phyloP scores from a whole-genome alignment of 2,113 vertebrate species.

The Maccullochella peelii region DNA sequence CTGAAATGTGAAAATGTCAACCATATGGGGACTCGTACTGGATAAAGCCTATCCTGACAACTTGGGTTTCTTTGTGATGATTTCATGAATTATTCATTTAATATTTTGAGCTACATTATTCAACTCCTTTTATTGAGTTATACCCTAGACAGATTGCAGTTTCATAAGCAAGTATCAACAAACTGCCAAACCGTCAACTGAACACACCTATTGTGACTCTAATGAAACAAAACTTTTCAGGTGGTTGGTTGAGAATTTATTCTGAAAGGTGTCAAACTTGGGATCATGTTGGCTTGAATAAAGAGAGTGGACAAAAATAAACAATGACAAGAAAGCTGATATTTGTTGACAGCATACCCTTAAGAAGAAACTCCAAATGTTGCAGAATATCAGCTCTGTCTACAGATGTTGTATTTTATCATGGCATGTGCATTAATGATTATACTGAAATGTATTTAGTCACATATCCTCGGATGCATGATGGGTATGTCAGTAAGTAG shows the following conservation, averaged over 20 bases:
- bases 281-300: neutral
- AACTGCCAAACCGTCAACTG: constrained; percentile 9
- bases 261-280: constrained; percentile 27
- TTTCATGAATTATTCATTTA: constrained; percentile 60
- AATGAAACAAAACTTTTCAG: constrained; percentile 23
- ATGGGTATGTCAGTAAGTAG: neutral
- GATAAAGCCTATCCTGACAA: constrained; percentile 25
- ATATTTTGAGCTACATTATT: constrained; percentile 53
- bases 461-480: neutral
- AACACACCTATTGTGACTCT: neutral
- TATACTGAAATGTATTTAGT: neutral
- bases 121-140: constrained; percentile 32
- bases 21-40: constrained; percentile 9
- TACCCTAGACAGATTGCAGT: constrained; percentile 31
- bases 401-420: neutral
- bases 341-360: constrained; percentile 7
- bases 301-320: neutral
- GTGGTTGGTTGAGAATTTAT: constrained; percentile 17
- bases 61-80: constrained; percentile 18
- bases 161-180: constrained; percentile 16
- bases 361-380: neutral
- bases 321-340: neutral
- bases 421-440: neutral
- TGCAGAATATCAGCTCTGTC: neutral
- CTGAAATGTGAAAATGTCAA: constrained; percentile 39